These are phyloP conservation scores for Xestobium rufovillosum DNA, from an alignment of 2,888 invertebrate genomes.

Conservation along the genomic window DNA sequence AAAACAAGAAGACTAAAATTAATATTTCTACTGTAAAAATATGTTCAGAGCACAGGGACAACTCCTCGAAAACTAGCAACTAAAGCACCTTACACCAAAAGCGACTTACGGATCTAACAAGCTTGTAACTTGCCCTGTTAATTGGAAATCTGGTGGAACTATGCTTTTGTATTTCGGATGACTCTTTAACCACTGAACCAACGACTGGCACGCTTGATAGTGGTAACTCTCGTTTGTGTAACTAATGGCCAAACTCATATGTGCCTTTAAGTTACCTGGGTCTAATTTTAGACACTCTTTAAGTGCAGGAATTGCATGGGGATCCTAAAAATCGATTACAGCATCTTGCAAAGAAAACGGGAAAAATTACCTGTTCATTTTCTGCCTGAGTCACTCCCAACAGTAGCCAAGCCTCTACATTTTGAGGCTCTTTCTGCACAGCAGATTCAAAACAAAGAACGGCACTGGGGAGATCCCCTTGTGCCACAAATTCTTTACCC, in stretches of 20 bases:
- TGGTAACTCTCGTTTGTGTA: constrained; percentile 95
- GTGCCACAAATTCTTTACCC: constrained; percentile 73
- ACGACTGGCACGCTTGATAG: constrained; percentile 76
- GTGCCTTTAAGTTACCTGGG: constrained; percentile 70
- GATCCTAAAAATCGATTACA: constrained; percentile 53
- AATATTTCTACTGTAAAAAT: too few relatives aligned
- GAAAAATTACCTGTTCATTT: constrained; percentile 71
- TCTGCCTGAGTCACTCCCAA: constrained; percentile 92
- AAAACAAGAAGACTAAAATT: too few relatives aligned
- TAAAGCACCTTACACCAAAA: not conserved
- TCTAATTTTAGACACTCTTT: constrained; percentile 75
- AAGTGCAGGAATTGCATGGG: constrained; percentile 84
- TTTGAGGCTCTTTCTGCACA: constrained; percentile 71
- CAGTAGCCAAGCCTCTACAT: constrained; percentile 77
- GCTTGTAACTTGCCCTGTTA: constrained; percentile 44
- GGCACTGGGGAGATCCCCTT: constrained; percentile 91
- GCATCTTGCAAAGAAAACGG: constrained; percentile 5
- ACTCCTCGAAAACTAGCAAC: too few relatives aligned
- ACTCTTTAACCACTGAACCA: constrained; percentile 69
- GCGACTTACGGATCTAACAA: constrained; percentile 44
- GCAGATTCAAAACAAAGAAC: constrained; percentile 96
- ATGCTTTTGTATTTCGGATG: constrained; percentile 79
- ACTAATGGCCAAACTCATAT: constrained; percentile 87
- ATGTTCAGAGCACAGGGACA: too few relatives aligned
- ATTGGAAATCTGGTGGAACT: constrained; percentile 49